These are phyloP conservation scores for Pandion haliaetus DNA, from an alignment of 2,113 vertebrate genomes.

Conservation along the genomic window DNA sequence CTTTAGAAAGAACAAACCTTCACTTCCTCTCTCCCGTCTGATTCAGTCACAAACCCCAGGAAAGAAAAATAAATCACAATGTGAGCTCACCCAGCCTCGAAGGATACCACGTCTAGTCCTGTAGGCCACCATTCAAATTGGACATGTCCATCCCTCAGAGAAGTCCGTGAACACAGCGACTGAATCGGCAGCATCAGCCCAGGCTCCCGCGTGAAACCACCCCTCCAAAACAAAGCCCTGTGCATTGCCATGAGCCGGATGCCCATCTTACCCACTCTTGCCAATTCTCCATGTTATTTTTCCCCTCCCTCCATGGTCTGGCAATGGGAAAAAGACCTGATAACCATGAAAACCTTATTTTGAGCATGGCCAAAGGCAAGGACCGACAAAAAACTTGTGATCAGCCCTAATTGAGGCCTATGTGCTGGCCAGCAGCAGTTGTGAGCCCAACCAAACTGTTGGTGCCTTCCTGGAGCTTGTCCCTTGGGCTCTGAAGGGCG, in stretches of 20 bases:
- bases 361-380: neutral
- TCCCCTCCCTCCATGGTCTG: neutral
- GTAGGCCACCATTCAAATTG: neutral
- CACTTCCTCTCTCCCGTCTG: slow-evolving; percentile 16
- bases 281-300: neutral
- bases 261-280: neutral
- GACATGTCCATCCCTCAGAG: neutral
- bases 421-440: neutral
- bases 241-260: accelerated
- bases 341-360: neutral
- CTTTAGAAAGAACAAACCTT: slow-evolving; percentile 65
- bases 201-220: neutral
- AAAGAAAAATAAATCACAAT: slow-evolving; percentile 68
- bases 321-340: neutral
- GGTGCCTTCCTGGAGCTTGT: neutral
- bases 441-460: neutral
- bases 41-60: slow-evolving; percentile 41
- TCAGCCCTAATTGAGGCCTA: neutral
- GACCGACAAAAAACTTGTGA: neutral
- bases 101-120: neutral
- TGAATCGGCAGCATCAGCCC: neutral
- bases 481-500: neutral
- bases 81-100: neutral
- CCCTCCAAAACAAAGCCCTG: neutral
- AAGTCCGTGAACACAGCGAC: accelerated